Evolutionary conservation across 2,797 vertebrate genomes (phyloP), one percentile per base, ranked within the genome.

Genomic region (Microhierax caerulescens): DNA sequence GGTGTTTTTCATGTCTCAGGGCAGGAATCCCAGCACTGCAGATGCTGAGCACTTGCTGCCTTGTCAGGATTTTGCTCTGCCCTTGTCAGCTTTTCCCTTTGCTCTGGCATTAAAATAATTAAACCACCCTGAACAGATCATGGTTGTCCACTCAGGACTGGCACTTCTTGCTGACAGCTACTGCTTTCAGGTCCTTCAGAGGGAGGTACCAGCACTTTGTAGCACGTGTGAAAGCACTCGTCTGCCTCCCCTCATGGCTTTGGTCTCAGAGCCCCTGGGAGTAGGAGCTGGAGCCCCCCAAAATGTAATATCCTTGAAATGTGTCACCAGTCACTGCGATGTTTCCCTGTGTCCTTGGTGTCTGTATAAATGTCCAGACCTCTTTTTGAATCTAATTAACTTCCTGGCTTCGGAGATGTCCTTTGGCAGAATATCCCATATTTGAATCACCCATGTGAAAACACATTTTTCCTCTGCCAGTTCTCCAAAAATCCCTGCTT

Each of bases 111-210:
- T 21, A 39, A 28, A 56, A 27, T 12, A 57, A 67, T 43, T 27
- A 10, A 56, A 57, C 23, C 7, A 13, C 61, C 6, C 34, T 1
- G 19, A 45, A 11, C 0, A 11, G 61, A 43, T 48, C 36, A 14
- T 4, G n/a, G 34, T 57, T 11, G 7, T 6, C 61, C n/a, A 0
- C 20, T 13, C 0, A 0, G 57, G 57, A 5, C 22, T 21, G 45
- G 50, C 19, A 0, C 14, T 65, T 30, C 32, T 19, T 2, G 0
- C 50, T 24, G 61, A 18, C 59, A 43, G 69, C 57, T 34, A 3
- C 12, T 11, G 64, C 54, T 64, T 13, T 5, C 30, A 1, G 54
- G 21, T 8, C 64, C 69, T 43, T 28, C 75, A 4, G 25, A 56
- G 73, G 50, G 59, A 53, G 50, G 61, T 15, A 6, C 41, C 67